phyloP scores from a whole-genome alignment of 2,113 vertebrate species.

The Benitochromis conjunctus region DNA sequence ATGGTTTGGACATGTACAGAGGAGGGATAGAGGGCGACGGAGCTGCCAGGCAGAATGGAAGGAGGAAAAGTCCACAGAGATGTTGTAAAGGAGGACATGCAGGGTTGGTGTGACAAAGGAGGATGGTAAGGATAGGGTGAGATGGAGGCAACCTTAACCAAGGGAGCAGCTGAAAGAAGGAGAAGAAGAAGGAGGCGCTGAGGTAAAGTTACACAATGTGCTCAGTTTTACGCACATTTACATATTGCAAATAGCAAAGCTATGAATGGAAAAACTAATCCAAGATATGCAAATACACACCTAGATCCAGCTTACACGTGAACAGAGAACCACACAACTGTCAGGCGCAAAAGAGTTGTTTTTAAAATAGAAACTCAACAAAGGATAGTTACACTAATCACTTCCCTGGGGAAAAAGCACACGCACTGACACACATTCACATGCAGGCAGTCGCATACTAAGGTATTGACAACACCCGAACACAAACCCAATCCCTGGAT shows the following conservation, averaged over 20 bases:
- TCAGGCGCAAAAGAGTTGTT: background rate
- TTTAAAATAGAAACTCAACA: slow-evolving; percentile 34
- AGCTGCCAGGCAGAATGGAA: fast-evolving
- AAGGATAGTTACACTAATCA: slow-evolving; percentile 39
- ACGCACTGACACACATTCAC: background rate
- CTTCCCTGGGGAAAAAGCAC: slow-evolving; percentile 10
- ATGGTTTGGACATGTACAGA: background rate
- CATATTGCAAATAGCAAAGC: background rate
- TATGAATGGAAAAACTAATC: background rate
- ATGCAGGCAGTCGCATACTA: background rate
- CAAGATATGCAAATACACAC: background rate
- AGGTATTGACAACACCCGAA: background rate
- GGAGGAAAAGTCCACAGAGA: background rate
- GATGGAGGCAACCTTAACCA: background rate
- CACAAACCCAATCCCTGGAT: background rate
- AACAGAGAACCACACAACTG: background rate
- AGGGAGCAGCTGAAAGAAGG: background rate
- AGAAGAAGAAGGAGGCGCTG: background rate
- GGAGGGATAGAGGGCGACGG: background rate
- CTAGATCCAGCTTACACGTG: background rate
- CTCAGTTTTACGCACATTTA: background rate
- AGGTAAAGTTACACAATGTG: background rate
- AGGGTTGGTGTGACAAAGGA: background rate
- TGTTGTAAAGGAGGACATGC: background rate
- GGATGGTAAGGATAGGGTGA: background rate